Conservation (phyloP, 2,797 vertebrate genomes). For the Sebastes cheni region DNA sequence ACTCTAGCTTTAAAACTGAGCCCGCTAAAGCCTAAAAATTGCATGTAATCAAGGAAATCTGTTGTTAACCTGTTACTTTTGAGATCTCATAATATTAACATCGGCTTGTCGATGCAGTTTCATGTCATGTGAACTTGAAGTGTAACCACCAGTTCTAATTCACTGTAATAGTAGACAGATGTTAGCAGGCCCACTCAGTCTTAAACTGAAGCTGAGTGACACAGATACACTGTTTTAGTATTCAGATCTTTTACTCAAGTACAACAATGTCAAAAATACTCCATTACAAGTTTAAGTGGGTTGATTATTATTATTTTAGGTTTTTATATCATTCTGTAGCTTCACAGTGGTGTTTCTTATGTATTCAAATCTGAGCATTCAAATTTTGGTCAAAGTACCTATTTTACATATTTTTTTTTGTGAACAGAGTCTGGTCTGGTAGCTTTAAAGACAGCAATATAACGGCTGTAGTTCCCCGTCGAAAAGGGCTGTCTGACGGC, state of each 20-base stretch:
- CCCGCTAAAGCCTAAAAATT: too few species aligned
- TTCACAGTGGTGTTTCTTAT: too few species aligned
- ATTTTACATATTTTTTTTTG: too few species aligned
- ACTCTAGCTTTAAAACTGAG: too few species aligned
- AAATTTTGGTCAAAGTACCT: too few species aligned
- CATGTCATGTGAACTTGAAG: slow-evolving; percentile 1
- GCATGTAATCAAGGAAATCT: not conserved
- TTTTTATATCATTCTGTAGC: too few species aligned
- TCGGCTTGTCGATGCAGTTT: not conserved
- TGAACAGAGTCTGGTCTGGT: too few species aligned
- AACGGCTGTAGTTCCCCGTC: too few species aligned
- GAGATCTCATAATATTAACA: not conserved
- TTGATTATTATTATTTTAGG: too few species aligned
- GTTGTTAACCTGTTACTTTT: not conserved
- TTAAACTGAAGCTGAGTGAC: not conserved
- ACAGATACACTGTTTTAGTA: not conserved
- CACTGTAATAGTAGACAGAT: slow-evolving; percentile 30
- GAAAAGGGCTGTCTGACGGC: too few species aligned
- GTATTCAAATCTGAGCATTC: too few species aligned
- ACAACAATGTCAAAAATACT: not conserved
- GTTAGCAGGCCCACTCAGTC: not conserved
- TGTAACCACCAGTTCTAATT: slow-evolving; percentile 10
- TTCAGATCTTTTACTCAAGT: not conserved
- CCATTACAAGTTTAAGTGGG: not conserved
- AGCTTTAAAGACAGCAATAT: too few species aligned